Base-by-base conservation (phyloP, 2,888 invertebrate species). In the Gastrophysa polygoni region DNA sequence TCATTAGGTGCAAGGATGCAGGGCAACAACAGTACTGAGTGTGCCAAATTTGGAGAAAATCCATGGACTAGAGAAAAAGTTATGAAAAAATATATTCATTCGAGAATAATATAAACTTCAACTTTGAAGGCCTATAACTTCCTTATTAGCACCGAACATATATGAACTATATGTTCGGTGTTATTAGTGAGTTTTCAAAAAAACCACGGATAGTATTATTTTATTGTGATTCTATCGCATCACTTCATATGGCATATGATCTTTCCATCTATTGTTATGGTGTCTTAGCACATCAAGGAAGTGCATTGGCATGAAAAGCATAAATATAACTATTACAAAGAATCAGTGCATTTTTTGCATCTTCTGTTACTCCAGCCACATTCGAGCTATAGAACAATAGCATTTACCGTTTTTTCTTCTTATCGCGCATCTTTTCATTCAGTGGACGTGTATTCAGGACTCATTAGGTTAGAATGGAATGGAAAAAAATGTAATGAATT, bases 241-340 rank as follows among this genome's bases (percentile, higher is more conserved):
- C 38, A 38, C 38, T 38, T 4, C 14, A 11, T 38, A 38, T 38
- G 14, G 3, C 11, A 38, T 38, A 14, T 38, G 38, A 38, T 38
- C n/a, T 28, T 24, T 24, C 24, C 54, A 32, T 52, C 43, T 54
- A 43, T 54, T 54, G 54, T 54, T 24, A 28, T 24, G 54, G 54
- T 54, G n/a, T 24, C 11, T 10, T 17, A 17, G 18, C 38, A 18
- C 2, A 17, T 54, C 43, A 11, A 54, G 51, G 34, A 51, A 51
- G 51, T 51, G 34, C 38, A 38, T 38, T 10, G 14, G 38, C 38
- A 38, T 38, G 38, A 38, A 38, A 38, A 38, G 38, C 14, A n/a
- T 1, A 4, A 38, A 5, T 24, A 7, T 38, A 38, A 14, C 38
- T 38, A 38, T 38, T 14, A 11, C 38, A 38, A 38, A 14, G 14